Base-by-base conservation (phyloP, 2,797 vertebrate species). In the Balearica regulorum region DNA sequence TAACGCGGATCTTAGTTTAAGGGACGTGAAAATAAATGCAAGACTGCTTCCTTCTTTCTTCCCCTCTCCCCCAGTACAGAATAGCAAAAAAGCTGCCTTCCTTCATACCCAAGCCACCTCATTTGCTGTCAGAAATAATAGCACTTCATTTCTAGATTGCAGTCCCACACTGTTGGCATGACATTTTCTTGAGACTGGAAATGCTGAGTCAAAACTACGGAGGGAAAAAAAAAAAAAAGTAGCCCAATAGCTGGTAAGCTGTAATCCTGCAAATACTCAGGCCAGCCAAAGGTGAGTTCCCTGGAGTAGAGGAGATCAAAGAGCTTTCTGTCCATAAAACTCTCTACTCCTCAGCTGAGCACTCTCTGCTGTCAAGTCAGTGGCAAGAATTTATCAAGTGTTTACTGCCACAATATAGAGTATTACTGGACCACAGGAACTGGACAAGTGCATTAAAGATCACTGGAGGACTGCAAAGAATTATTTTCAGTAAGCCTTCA, bases 221-320 rank as follows among this genome's bases (percentile, higher is more conserved):
- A 6, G 21, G 2, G 5, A 16, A 4, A 16, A 20, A 18, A 46
- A 6, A 18, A 26, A 37, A 55, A 13, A 70, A 0, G 1, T 5
- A 60, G 29, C 80, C 73, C 46, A 72, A 75, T 83, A 94, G 62
- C 87, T 21, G 7, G 11, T 48, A 61, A 90, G 43, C 24, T 70
- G 43, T 82, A 73, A 72, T 46, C 70, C 55, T 89, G 51, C 72
- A 93, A 87, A 80, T n/a, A 22, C 28, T 29, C 48, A 51, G 43
- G 39, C 43, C 78, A 87, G 68, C 48, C 55, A 77, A 87, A 93
- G 55, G 49, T 18, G 61, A 92, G 53, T 12, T 80, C 79, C 68
- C 68, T 21, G 16, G 60, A 85, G 53, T 0, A 81, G 31, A 77
- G 35, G 18, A 69, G 31, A 87, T 85, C 44, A 82, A n/a, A 91